Conservation (phyloP, 1,140 invertebrate genomes). For the Listronotus bonariensis region DNA sequence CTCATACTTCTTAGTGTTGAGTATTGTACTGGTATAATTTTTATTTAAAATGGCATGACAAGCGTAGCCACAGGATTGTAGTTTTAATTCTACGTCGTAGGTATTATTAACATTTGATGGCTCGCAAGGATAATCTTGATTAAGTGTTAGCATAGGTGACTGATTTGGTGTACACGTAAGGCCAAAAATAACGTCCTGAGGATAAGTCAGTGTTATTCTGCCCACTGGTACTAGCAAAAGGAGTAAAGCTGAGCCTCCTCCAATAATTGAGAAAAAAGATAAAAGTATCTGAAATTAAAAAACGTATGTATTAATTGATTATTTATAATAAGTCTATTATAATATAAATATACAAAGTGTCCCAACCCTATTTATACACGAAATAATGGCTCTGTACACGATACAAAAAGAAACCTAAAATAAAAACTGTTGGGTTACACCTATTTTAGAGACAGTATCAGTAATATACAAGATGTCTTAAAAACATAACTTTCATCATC, state of each 20-base stretch:
- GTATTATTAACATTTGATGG: constrained; percentile 57
- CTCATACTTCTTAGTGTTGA: constrained; percentile 61
- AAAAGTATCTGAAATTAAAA: constrained; percentile 64
- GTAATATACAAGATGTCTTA: no score
- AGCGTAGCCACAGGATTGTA: constrained; percentile 64
- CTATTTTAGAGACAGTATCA: no score
- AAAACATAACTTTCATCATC: no score
- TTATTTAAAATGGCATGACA: constrained; percentile 60
- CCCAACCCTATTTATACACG: no score
- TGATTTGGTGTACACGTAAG: constrained; percentile 58
- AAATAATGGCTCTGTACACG: no score
- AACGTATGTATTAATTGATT: no score
- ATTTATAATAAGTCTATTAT: no score
- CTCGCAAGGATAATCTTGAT: constrained; percentile 62
- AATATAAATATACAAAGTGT: no score
- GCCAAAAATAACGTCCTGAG: constrained; percentile 64
- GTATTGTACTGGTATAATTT: constrained; percentile 58
- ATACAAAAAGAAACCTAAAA: no score
- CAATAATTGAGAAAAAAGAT: constrained; percentile 69
- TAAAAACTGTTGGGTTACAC: no score
- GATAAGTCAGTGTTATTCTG: constrained; percentile 68
- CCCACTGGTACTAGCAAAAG: constrained; percentile 73
- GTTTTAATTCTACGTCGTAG: constrained; percentile 56
- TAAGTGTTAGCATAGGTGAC: constrained; percentile 58
- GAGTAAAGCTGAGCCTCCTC: constrained; percentile 69